phyloP scores from a whole-genome alignment of 2,888 invertebrate genomes.

The Apamea sordens region DNA sequence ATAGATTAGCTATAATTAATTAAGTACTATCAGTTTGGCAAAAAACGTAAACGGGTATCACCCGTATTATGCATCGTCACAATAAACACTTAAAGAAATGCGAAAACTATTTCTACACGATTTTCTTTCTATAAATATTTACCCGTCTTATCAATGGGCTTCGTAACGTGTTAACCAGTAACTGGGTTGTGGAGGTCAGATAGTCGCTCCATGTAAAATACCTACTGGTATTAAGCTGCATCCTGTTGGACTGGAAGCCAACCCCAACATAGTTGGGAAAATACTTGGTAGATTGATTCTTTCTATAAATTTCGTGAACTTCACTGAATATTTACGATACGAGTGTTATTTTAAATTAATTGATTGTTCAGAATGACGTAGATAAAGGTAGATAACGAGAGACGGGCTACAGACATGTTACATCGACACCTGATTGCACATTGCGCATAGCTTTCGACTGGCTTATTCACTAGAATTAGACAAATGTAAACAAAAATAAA shows the following conservation, averaged over 20 bases:
- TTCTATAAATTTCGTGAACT: not conserved
- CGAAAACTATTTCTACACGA: not conserved
- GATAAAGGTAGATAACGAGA: constrained; percentile 6
- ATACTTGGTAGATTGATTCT: not conserved
- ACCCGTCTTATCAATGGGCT: not conserved
- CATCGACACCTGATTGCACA: not conserved
- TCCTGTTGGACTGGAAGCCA: not conserved
- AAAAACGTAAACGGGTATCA: not conserved
- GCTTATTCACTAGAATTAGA: not conserved
- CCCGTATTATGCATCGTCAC: not conserved
- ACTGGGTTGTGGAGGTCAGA: not conserved
- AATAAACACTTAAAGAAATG: not conserved
- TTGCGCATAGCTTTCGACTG: not conserved
- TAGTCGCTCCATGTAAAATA: not conserved
- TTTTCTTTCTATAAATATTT: constrained; percentile 8
- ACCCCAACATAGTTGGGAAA: not conserved
- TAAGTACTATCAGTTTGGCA: not conserved
- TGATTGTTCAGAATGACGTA: constrained; percentile 2
- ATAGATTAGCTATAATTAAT: constrained; percentile 21
- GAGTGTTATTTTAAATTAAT: constrained; percentile 4
- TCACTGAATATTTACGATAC: not conserved
- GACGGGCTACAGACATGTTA: not conserved
- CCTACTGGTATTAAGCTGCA: not conserved
- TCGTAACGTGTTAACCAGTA: not conserved
- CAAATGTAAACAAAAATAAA: not conserved